Evolutionary conservation across 2,888 invertebrate species (phyloP).

Genomic region (Drosophila suboccidentalis): DNA sequence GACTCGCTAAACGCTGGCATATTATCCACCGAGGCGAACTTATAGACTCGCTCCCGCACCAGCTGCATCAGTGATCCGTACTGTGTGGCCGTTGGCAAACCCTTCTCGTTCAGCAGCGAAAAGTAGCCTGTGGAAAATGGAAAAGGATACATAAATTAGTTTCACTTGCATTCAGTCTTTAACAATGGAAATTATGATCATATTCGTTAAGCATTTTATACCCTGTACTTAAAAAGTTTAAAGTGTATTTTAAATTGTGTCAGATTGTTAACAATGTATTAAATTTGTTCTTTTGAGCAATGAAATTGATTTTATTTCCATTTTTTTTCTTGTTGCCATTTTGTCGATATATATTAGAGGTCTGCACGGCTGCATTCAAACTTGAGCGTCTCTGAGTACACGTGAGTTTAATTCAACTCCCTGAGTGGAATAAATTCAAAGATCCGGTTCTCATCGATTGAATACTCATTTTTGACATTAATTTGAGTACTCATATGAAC

Average conservation of each 20-base stretch:
- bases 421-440: too few species aligned
- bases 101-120: constrained; percentile 89
- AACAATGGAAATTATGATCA: neutral
- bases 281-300: too few species aligned
- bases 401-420: too few species aligned
- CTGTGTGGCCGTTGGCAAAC: constrained; percentile 88
- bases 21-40: constrained; percentile 86
- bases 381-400: too few species aligned
- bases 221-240: neutral
- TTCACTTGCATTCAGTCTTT: neutral
- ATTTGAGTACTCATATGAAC: too few species aligned
- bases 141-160: constrained; percentile 15
- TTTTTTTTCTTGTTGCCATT: too few species aligned
- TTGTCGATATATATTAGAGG: too few species aligned
- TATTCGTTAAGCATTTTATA: neutral
- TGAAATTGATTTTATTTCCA: too few species aligned
- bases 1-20: constrained; percentile 85
- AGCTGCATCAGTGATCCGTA: constrained; percentile 89
- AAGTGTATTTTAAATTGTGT: neutral
- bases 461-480: too few species aligned
- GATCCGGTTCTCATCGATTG: too few species aligned
- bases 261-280: too few species aligned
- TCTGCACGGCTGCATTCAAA: too few species aligned
- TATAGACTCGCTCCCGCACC: constrained; percentile 89
- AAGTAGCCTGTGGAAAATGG: constrained; percentile 88